Evolutionary conservation across 2,888 invertebrate genomes (phyloP).

Genomic region (Drosophila subquinaria): DNA sequence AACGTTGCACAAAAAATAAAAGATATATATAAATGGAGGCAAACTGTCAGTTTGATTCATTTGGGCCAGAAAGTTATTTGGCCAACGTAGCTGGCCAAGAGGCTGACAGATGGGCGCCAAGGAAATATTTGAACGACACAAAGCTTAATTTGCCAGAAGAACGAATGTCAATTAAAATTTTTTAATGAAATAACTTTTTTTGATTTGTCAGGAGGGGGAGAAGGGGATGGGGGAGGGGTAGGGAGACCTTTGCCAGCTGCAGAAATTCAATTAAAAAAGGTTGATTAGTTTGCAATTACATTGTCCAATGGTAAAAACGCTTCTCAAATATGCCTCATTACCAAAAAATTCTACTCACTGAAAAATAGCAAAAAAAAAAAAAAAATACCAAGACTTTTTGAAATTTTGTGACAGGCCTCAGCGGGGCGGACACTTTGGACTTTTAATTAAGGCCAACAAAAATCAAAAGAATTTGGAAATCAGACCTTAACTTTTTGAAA

Average conservation of each 20-base stretch:
- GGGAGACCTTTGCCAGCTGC: constrained; percentile 37
- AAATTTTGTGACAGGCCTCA: constrained; percentile 35
- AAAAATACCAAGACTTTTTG: constrained; percentile 11
- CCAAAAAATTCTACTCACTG: constrained; percentile 4
- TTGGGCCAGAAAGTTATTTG: constrained; percentile 54
- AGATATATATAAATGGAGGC: constrained; percentile 28
- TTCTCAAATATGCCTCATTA: constrained; percentile 50
- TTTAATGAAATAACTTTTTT: constrained; percentile 77
- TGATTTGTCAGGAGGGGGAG: constrained; percentile 49
- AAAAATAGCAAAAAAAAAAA: neutral
- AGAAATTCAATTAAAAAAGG: constrained; percentile 63
- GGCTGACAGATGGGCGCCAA: constrained; percentile 32
- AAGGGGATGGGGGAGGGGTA: neutral
- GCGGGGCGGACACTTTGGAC: constrained; percentile 5
- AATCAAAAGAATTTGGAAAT: constrained; percentile 13
- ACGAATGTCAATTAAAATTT: constrained; percentile 78
- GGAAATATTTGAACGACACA: constrained; percentile 57
- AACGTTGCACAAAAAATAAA: constrained; percentile 35
- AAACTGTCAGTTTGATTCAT: constrained; percentile 72
- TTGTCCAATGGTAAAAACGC: constrained; percentile 35
- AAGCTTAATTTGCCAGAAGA: constrained; percentile 75
- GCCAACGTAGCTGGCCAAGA: constrained; percentile 50
- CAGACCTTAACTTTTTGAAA: neutral
- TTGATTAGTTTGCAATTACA: constrained; percentile 75
- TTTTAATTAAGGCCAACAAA: constrained; percentile 49